These are phyloP conservation scores for Caligus rogercresseyi DNA, from an alignment of 1,140 invertebrate species.

Conservation along the genomic window DNA sequence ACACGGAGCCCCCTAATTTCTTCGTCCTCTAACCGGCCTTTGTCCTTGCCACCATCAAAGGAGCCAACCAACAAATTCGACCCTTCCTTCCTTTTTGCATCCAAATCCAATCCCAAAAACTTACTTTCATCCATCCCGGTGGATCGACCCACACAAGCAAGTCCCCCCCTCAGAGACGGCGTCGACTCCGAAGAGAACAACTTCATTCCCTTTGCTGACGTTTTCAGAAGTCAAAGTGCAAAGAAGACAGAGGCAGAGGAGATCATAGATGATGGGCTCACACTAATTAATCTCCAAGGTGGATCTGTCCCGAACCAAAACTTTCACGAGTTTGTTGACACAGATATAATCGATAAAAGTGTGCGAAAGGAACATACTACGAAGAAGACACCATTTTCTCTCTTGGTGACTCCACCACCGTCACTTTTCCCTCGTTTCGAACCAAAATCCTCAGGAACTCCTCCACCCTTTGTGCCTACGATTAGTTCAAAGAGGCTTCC, in stretches of 20 bases:
- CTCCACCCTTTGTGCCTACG: not conserved
- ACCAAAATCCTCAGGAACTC: too few species aligned
- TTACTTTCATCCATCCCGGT: not conserved
- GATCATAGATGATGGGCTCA: not conserved
- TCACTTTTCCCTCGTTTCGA: too few species aligned
- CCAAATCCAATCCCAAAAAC: not conserved
- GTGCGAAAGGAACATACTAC: not conserved
- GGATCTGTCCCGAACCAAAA: constrained; percentile 8
- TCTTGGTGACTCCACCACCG: too few species aligned
- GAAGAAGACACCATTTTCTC: not conserved
- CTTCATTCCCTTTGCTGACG: constrained; percentile 5
- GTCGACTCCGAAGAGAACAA: constrained; percentile 11
- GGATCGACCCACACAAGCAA: not conserved
- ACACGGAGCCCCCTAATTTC: not conserved
- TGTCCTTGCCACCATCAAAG: not conserved
- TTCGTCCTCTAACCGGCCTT: not conserved
- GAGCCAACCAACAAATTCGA: not conserved
- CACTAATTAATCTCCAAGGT: constrained; percentile 9
- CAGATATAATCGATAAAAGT: constrained; percentile 9
- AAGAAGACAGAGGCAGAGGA: not conserved
- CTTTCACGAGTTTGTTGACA: constrained; percentile 12
- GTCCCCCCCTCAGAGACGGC: not conserved
- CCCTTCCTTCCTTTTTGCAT: not conserved
- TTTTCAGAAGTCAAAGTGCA: not conserved
- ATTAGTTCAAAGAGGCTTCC: not conserved